These are phyloP conservation scores for Nomada lathburiana DNA, from an alignment of 2,888 invertebrate genomes.

Conservation along the genomic window DNA sequence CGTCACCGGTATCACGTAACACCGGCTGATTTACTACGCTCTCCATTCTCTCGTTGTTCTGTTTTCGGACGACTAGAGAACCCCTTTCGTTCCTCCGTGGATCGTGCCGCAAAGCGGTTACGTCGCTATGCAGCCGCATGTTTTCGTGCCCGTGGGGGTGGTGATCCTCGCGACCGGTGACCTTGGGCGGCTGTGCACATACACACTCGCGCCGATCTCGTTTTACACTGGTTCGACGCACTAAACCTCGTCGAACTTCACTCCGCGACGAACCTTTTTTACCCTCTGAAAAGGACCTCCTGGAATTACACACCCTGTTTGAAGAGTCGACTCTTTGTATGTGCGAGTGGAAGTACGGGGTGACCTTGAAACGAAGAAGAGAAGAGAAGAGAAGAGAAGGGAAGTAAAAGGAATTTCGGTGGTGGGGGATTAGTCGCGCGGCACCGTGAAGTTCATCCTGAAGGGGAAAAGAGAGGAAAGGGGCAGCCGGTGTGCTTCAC, in stretches of 20 bases:
- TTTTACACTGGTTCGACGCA: conserved; percentile 34
- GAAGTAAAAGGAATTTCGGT: conserved; percentile 23
- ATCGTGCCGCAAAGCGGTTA: conserved; percentile 29
- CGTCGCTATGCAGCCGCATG: conserved; percentile 10
- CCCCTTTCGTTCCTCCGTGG: neutral
- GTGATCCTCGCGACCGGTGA: conserved; percentile 34
- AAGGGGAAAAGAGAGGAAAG: conserved; percentile 25
- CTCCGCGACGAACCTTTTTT: neutral
- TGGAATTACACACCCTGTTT: neutral
- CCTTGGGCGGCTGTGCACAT: conserved; percentile 42
- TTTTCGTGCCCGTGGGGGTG: conserved; percentile 44
- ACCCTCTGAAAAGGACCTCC: neutral
- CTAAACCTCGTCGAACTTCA: conserved; percentile 17
- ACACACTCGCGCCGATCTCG: neutral
- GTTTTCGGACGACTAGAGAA: neutral
- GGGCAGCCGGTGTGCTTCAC: conserved; percentile 40
- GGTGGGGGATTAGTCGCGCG: conserved; percentile 13
- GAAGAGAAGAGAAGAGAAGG: no score
- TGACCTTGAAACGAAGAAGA: conserved; percentile 41
- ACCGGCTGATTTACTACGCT: conserved; percentile 31
- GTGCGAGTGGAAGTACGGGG: neutral
- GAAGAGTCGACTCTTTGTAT: neutral
- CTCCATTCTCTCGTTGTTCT: neutral
- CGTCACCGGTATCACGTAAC: conserved; percentile 1
- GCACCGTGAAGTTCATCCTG: conserved; percentile 18